A percentile compares a stretch with the other conserved stretches of the same genome.
These are phyloP conservation scores for Coregonus clupeaformis DNA, from an alignment of 2,113 vertebrate genomes.

Conservation along the genomic window DNA sequence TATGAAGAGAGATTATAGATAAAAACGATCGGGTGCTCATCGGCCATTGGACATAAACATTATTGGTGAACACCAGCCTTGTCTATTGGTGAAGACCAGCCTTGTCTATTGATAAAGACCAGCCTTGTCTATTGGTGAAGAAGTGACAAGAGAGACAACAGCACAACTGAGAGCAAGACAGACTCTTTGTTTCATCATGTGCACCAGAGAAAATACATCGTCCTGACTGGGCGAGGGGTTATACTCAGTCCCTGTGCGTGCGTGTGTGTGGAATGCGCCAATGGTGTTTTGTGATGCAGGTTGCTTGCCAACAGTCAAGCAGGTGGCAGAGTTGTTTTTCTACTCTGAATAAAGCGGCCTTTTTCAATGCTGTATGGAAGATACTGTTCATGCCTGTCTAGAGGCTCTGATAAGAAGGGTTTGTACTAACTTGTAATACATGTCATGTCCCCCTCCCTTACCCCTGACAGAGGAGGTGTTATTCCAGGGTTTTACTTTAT, in stretches of 20 bases:
- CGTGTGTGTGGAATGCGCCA: not conserved
- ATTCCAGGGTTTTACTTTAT: too few relatives aligned
- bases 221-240: slow-evolving; percentile 6
- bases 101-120: too few relatives aligned
- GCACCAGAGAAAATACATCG: slow-evolving; percentile 8
- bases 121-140: too few relatives aligned
- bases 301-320: slow-evolving; percentile 34
- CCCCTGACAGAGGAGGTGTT: too few relatives aligned
- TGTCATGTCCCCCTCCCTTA: too few relatives aligned
- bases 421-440: slow-evolving; percentile 48
- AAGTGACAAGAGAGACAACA: not conserved
- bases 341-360: slow-evolving; percentile 21
- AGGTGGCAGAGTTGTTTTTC: slow-evolving; percentile 30
- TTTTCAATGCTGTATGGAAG: slow-evolving; percentile 29
- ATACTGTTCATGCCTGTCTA: slow-evolving; percentile 35
- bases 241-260: not conserved
- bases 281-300: slow-evolving; percentile 13
- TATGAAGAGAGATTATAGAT: too few relatives aligned
- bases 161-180: not conserved
- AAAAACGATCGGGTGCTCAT: too few relatives aligned
- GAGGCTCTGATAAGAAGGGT: slow-evolving; percentile 28
- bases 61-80: too few relatives aligned
- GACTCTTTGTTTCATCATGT: slow-evolving; percentile 20
- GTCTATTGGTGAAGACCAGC: too few relatives aligned
- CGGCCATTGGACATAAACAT: too few relatives aligned